These are phyloP conservation scores for Zalophus californianus DNA, from an alignment of 2,797 vertebrate species.

Conservation along the genomic window DNA sequence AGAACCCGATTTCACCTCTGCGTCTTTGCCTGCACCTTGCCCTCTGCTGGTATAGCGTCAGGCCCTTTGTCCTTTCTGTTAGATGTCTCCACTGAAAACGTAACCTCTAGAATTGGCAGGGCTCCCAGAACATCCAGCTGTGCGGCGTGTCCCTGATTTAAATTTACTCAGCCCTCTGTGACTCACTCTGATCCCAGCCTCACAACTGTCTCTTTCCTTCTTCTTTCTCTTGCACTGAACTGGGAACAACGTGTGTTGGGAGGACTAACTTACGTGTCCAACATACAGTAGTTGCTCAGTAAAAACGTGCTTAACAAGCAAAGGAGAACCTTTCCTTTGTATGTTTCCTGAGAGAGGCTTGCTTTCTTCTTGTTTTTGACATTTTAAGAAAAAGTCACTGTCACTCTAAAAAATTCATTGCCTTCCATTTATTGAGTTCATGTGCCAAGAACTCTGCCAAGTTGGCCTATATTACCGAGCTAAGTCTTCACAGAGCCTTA, in stretches of 20 bases:
- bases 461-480: neutral
- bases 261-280: neutral
- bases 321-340: neutral
- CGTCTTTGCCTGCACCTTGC: neutral
- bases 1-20: neutral
- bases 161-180: neutral
- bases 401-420: neutral
- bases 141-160: rapidly evolving
- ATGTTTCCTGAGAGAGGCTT: neutral
- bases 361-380: neutral
- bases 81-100: neutral
- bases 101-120: too few relatives aligned
- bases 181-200: neutral
- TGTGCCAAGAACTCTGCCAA: neutral
- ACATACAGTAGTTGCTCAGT: neutral
- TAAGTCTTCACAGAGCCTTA: neutral
- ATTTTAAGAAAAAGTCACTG: neutral
- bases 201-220: neutral
- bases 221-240: neutral
- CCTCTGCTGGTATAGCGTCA: neutral
- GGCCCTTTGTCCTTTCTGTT: neutral
- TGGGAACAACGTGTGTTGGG: neutral
- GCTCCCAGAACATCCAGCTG: neutral
- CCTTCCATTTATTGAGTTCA: neutral
- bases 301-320: neutral